Evolutionary conservation across 2,888 invertebrate genomes (phyloP), one percentile per base, ranked within the genome.

Genomic region (Atethmia centrago): DNA sequence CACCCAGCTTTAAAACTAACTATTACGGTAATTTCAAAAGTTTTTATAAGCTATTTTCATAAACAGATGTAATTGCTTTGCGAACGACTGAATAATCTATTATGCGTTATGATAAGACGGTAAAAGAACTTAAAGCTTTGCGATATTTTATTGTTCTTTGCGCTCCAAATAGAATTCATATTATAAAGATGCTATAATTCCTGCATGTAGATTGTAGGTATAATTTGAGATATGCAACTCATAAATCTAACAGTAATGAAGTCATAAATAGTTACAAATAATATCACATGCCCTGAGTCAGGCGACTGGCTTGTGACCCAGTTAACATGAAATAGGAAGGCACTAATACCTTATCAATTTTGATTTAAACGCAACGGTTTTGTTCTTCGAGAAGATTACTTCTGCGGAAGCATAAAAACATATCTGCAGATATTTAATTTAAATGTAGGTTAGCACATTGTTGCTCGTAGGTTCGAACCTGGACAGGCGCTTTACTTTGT

Each of bases 21-120:
- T 66, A 74, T 90, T 63, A 79, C 74, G 87, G 92, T 92, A 88
- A 88, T 31, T 63, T 56, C 36, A 45, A 51, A 21, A 14, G 9
- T 49, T 77, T 58, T 42, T 36, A 51, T 45, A 66, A 21, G 16
- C 47, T 58, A 28, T 12, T 53, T 58, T 19, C 10, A 40, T 58
- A 42, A 65, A 65, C 21, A 25, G 28, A 31, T 40, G 19, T 47
- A 19, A 47, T n/a, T 64, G 85, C 85, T 66, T 72, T 72, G 85
- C 85, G 86, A 84, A 55, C 40, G 8, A 59, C 25, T n/a, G 5
- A 75, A 25, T 53, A 25, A 49, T 61, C 12, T 40, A 67, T 42
- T 68, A 55, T 66, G 80, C 63, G 49, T 63, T 55, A 56, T 25
- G 47, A 53, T 74, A 74, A 31, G 49, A 40, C 56, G 31, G 64